A percentile compares a stretch with the other conserved stretches of the same genome.
These are phyloP conservation scores for Asbolus verrucosus DNA, from an alignment of 1,140 invertebrate genomes.

Conservation along the genomic window DNA sequence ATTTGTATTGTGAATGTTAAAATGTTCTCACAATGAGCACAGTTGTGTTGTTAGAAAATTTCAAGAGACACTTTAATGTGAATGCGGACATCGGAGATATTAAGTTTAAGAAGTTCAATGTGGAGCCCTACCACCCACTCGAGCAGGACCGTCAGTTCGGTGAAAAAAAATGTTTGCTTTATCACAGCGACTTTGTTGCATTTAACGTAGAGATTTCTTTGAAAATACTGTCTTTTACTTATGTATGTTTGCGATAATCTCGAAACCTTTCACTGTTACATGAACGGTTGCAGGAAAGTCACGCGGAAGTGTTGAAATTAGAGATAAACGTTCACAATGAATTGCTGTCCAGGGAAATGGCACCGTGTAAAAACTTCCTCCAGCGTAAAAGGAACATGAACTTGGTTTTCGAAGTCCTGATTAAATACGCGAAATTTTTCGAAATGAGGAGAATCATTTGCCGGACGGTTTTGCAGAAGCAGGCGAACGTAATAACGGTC, in stretches of 20 bases:
- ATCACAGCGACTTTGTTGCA: not conserved
- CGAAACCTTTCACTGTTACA: not conserved
- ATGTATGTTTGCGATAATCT: constrained; percentile 22
- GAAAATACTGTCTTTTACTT: constrained; percentile 29
- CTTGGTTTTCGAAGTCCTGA: constrained; percentile 19
- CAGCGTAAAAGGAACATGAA: constrained; percentile 43
- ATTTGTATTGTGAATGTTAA: too few species aligned
- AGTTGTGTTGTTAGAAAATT: too few species aligned
- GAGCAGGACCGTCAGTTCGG: constrained; percentile 23
- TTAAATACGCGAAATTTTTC: constrained; percentile 28
- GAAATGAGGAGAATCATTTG: constrained; percentile 42
- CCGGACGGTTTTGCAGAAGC: constrained; percentile 23
- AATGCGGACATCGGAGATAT: not conserved
- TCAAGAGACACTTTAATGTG: constrained; percentile 3
- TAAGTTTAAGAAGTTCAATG: not conserved
- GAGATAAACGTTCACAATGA: constrained; percentile 21
- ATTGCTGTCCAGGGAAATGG: constrained; percentile 3
- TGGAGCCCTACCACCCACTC: constrained; percentile 1
- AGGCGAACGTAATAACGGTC: not conserved
- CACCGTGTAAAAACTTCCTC: constrained; percentile 34
- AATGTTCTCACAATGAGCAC: too few species aligned
- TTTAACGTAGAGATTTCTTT: constrained; percentile 28
- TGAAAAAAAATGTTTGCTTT: constrained; percentile 29
- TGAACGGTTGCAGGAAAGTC: constrained; percentile 21
- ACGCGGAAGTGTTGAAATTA: constrained; percentile 42